Evolutionary conservation across 2,797 vertebrate species (phyloP).

Genomic region (Podarcis siculus): DNA sequence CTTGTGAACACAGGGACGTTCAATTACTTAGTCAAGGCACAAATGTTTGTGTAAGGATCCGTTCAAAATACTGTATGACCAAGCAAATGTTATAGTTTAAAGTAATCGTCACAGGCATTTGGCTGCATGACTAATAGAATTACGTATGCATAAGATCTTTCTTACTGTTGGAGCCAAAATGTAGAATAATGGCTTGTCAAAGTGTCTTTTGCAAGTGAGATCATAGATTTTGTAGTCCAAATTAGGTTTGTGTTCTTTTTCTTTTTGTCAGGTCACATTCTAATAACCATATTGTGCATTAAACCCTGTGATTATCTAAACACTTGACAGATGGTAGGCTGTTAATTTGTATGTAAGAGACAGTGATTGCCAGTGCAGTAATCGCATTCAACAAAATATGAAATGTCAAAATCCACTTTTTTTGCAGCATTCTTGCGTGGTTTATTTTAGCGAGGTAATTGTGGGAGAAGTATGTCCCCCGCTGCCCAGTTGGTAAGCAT

Average conservation of each 20-base stretch:
- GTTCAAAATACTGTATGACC: slow-evolving; percentile 72
- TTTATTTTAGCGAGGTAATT: slow-evolving; percentile 75
- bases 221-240: slow-evolving; percentile 81
- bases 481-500: slow-evolving; percentile 52
- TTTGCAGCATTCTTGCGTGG: slow-evolving; percentile 57
- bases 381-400: slow-evolving; percentile 74
- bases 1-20: slow-evolving; percentile 43
- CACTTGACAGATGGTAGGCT: slow-evolving; percentile 84
- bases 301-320: slow-evolving; percentile 82
- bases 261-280: slow-evolving; percentile 83
- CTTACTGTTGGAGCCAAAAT: slow-evolving; percentile 76
- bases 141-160: slow-evolving; percentile 73
- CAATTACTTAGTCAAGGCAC: slow-evolving; percentile 42
- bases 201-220: slow-evolving; percentile 80
- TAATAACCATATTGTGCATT: slow-evolving; percentile 83
- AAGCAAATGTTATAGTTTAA: slow-evolving; percentile 72
- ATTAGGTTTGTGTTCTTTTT: slow-evolving; percentile 81
- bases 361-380: slow-evolving; percentile 76
- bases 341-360: slow-evolving; percentile 82
- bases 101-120: slow-evolving; percentile 73
- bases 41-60: slow-evolving; percentile 71
- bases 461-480: slow-evolving; percentile 31
- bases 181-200: slow-evolving; percentile 83
- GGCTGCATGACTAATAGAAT: slow-evolving; percentile 78
- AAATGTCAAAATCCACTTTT: slow-evolving; percentile 80